Percentiles rank a stretch among this genome's conserved stretches.
Conservation (phyloP, 1,140 invertebrate species). For the Lucilia cuprina region DNA sequence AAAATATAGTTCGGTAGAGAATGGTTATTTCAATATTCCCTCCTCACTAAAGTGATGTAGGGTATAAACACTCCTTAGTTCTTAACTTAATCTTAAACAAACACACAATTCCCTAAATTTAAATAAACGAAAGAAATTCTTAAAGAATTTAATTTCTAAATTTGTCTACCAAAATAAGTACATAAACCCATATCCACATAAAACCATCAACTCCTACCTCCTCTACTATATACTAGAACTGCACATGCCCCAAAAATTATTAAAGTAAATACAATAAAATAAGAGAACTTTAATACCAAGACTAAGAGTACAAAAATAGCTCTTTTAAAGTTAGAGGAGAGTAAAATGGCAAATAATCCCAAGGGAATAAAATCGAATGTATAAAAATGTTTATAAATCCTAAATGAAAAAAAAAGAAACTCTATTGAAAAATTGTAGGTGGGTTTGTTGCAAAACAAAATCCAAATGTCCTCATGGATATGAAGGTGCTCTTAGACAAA, state of each 20-base stretch:
- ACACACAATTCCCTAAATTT: neutral
- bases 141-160: neutral
- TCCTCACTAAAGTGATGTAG: too few species aligned
- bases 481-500: neutral
- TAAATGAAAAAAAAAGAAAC: neutral
- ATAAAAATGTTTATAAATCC: neutral
- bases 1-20: too few species aligned
- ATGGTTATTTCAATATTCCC: too few species aligned
- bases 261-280: neutral
- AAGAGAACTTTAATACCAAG: neutral
- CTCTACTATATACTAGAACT: neutral
- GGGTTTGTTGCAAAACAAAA: neutral
- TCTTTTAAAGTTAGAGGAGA: neutral
- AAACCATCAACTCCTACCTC: neutral
- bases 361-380: neutral
- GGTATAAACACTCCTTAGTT: too few species aligned
- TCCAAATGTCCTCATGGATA: neutral
- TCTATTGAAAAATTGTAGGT: neutral
- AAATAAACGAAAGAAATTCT: neutral
- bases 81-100: neutral
- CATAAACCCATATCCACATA: neutral
- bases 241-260: neutral
- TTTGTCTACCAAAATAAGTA: neutral
- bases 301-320: neutral
- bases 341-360: neutral